phyloP scores from a whole-genome alignment of 2,888 invertebrate species.

The Diarsia rubi region DNA sequence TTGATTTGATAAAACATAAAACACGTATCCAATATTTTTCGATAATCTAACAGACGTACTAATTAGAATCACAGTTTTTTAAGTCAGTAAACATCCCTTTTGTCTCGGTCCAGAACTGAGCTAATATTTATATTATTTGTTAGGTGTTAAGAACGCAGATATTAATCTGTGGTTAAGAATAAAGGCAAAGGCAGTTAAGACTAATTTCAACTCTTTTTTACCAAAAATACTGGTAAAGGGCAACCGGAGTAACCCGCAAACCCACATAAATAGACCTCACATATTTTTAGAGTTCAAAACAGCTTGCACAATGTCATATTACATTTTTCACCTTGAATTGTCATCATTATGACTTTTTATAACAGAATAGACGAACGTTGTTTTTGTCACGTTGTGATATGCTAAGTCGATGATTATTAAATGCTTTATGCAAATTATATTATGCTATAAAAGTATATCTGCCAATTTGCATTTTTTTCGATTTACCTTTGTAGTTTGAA shows the following conservation, averaged over 20 bases:
- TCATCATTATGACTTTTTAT: conserved; percentile 29
- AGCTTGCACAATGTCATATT: conserved; percentile 12
- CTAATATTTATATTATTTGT: neutral
- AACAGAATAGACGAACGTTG: neutral
- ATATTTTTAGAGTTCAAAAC: neutral
- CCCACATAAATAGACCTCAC: neutral
- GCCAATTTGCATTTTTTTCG: neutral
- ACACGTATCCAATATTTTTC: too few relatives aligned
- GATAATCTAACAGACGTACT: too few relatives aligned
- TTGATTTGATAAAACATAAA: too few relatives aligned
- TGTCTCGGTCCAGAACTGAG: too few relatives aligned
- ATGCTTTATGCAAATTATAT: conserved; percentile 23
- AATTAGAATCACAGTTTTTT: too few relatives aligned
- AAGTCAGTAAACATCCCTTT: too few relatives aligned
- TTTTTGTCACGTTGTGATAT: conserved; percentile 17
- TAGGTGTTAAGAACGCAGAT: too few relatives aligned
- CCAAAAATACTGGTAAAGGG: neutral
- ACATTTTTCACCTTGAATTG: conserved; percentile 43
- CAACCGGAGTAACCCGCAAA: neutral
- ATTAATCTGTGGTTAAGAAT: too few relatives aligned
- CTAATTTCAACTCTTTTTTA: neutral
- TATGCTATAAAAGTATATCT: neutral
- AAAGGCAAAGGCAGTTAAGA: too few relatives aligned
- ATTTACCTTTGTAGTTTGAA: neutral
- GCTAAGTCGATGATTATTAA: conserved; percentile 1